Evolutionary conservation across 2,888 invertebrate species (phyloP).

Genomic region (Eustalomyia histrio): DNA sequence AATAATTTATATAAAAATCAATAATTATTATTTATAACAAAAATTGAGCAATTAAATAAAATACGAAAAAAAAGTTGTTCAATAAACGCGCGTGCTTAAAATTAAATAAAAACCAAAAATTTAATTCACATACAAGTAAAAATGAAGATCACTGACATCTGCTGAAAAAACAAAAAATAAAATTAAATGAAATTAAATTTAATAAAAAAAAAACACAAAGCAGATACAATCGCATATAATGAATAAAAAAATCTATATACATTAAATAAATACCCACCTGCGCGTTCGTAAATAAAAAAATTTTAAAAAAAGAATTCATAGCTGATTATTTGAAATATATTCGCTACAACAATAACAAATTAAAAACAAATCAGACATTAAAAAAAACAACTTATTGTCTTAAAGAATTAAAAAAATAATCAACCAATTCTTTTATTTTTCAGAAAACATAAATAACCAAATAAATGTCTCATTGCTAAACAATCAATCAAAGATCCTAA

Average conservation of each 20-base stretch:
- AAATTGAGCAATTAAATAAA: slow-evolving; percentile 29
- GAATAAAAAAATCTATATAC: too few relatives aligned
- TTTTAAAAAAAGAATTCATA: background rate
- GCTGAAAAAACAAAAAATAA: slow-evolving; percentile 21
- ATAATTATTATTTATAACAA: slow-evolving; percentile 45
- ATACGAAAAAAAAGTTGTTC: slow-evolving; percentile 16
- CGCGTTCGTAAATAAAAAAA: background rate
- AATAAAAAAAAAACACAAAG: slow-evolving; percentile 15
- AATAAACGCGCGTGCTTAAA: slow-evolving; percentile 45
- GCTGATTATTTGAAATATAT: background rate
- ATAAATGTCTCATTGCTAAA: slow-evolving; percentile 38
- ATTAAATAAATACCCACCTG: slow-evolving; percentile 55
- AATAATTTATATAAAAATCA: slow-evolving; percentile 43
- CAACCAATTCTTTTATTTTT: background rate
- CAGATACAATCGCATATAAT: slow-evolving; percentile 8
- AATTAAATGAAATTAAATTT: background rate
- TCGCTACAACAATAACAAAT: background rate
- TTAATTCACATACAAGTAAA: background rate
- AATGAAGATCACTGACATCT: slow-evolving; percentile 58
- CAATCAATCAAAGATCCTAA: slow-evolving; percentile 45
- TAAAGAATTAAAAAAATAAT: slow-evolving; percentile 12
- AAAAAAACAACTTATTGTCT: background rate
- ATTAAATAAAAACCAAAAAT: slow-evolving; percentile 29
- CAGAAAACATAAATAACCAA: slow-evolving; percentile 13
- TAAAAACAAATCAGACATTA: background rate